A percentile compares a stretch with the other conserved stretches of the same genome.
These are phyloP conservation scores for Diabrotica balteata DNA, from an alignment of 2,888 invertebrate genomes.

Conservation along the genomic window DNA sequence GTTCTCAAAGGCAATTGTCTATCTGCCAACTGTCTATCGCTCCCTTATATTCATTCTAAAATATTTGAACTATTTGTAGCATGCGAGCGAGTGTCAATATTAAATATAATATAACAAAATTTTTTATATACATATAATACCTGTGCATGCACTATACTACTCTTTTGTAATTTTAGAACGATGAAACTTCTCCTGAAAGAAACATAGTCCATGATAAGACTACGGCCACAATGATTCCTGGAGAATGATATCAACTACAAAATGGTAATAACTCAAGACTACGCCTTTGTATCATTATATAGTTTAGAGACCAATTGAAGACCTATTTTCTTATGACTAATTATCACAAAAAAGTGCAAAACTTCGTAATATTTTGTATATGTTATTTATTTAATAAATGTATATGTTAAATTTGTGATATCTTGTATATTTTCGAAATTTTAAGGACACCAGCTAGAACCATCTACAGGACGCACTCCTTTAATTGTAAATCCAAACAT, in stretches of 20 bases:
- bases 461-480: too few species aligned
- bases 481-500: too few species aligned
- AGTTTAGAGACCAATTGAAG: conserved; percentile 8
- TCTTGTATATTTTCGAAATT: background rate
- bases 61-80: too few species aligned
- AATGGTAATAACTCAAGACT: conserved; percentile 15
- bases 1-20: too few species aligned
- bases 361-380: conserved; percentile 32
- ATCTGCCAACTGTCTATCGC: too few species aligned
- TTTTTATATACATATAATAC: too few species aligned
- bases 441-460: too few species aligned
- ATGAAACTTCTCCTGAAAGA: conserved; percentile 39
- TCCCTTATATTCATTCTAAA: too few species aligned
- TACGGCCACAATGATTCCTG: too few species aligned
- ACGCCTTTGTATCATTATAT: conserved; percentile 31
- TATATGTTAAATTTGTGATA: conserved; percentile 3
- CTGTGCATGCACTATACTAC: background rate
- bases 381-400: conserved; percentile 30
- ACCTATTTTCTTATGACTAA: conserved; percentile 32
- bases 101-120: too few species aligned
- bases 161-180: conserved; percentile 29
- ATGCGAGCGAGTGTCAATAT: too few species aligned
- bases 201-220: background rate
- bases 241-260: conserved; percentile 21
- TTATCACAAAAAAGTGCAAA: conserved; percentile 17